Base-by-base conservation (phyloP, 2,888 invertebrate genomes). In the Calameuta filiformis region DNA sequence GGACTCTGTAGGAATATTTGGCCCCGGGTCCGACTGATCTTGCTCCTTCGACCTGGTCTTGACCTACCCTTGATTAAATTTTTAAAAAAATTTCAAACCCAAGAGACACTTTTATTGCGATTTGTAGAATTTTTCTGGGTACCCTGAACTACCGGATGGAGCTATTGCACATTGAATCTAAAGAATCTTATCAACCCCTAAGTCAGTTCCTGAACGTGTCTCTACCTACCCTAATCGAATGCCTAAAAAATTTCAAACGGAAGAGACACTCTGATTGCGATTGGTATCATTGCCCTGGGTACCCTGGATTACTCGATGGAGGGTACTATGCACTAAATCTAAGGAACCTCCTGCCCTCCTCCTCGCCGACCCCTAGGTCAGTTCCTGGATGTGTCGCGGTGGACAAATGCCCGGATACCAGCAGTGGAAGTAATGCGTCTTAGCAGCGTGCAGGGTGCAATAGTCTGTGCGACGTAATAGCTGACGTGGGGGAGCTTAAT, bases 381-480 rank as follows among this genome's bases (percentile, higher is more conserved):
- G 89, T 90, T 90, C 90, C 90, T 90, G 89, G 87, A 87, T 86
- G 87, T 88, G 91, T 89, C 90, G 89, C 84, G 84, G 85, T 83
- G 90, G 91, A 91, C 91, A 91, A 91, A 91, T 91, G 91, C 86
- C 91, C 91, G 91, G 91, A 91, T 91, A 90, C 90, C 87, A 85
- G 88, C 81, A 84, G 88, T 91, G 91, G 91, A 91, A 91, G 91
- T 87, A 89, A 90, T 91, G 89, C 88, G 87, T 91, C 91, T 91
- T 90, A 83, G 86, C 83, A 82, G 76, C 83, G 85, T 82, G 82
- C 82, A 77, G 74, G 78, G 76, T 79, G 77, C 81, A 79, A 71
- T 80, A 79, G 73, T 79, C 79, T 71, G 35, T 33, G 37, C 74
- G 74, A 74, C 74, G 23, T 74, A 74, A 74, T 34, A 34, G 35